A percentile compares a stretch with the other conserved stretches of the same genome.
phyloP scores from a whole-genome alignment of 2,797 vertebrate genomes.

The Lateolabrax maculatus region DNA sequence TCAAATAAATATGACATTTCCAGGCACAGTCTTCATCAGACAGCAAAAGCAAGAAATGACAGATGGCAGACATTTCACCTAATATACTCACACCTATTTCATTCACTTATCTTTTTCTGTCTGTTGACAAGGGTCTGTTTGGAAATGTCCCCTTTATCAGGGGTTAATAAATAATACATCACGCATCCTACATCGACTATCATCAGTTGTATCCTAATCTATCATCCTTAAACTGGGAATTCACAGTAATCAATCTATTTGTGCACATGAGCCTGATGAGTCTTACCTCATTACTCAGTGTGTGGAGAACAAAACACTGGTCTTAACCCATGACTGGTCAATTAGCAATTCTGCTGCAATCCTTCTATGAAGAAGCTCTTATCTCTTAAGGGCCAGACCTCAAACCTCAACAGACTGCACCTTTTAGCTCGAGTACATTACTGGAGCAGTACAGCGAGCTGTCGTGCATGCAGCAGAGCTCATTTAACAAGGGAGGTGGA shows the following conservation, averaged over 20 bases:
- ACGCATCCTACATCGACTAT: no score
- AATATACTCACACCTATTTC: neutral
- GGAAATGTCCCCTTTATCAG: neutral
- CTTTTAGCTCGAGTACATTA: slow-evolving; percentile 10
- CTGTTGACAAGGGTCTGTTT: neutral
- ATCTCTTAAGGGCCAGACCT: slow-evolving; percentile 7
- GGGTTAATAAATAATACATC: neutral
- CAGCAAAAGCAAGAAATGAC: neutral
- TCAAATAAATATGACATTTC: slow-evolving; percentile 5
- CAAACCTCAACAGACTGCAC: slow-evolving; percentile 22
- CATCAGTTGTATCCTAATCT: neutral
- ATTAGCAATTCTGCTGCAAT: slow-evolving; percentile 1
- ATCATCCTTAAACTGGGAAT: neutral
- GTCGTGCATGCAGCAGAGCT: slow-evolving; percentile 19
- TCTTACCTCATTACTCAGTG: neutral
- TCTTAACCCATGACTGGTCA: neutral
- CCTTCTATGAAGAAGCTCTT: neutral
- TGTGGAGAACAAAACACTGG: slow-evolving; percentile 3
- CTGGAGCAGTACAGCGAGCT: neutral
- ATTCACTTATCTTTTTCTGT: no score
- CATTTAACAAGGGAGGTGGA: slow-evolving; percentile 8
- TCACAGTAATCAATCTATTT: neutral
- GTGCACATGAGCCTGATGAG: neutral
- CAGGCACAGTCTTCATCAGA: neutral
- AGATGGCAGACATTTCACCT: neutral